Base-by-base conservation (phyloP, 2,797 vertebrate species). In the Hypotaenidia okinawae region DNA sequence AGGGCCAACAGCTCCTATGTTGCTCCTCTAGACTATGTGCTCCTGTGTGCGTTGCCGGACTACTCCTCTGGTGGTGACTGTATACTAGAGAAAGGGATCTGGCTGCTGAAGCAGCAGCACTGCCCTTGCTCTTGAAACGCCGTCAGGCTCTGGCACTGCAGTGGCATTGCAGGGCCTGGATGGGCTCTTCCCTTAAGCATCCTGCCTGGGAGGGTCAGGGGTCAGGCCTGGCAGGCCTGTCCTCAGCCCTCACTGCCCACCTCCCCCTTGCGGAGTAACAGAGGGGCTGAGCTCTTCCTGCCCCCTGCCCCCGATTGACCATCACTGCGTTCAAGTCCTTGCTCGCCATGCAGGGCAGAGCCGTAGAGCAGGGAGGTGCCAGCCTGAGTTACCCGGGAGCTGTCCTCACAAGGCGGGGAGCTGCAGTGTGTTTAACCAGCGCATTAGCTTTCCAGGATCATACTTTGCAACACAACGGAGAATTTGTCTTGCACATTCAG, bases 381-480 rank as follows among this genome's bases (percentile, higher is more conserved):
- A 95, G 28, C 2, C 0, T 75, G 27, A 12, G 94, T 89, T 94
- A 47, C 58, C 93, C 89, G 84, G 64, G 82, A 91, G 69, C 90
- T 93, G 93, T 89, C 79, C 41, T 51, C 58, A n/a, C 47, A 49
- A 74, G 80, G 74, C 97, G 87, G 83, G 52, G 9, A 93, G 91
- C 81, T 6, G 37, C 74, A 61, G 90, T 93, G 72, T 80, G 61
- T 87, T 95, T 94, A 96, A 96, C 68, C 82, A 89, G 32, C 2
- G 1, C 92, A 86, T 91, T 94, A 95, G 66, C 94, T 90, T 96
- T 92, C 86, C 75, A 89, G 95, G 94, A 96, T 96, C 84, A 94
- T 62, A 75, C 81, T 97, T 96, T 63, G 83, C 93, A 95, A 84
- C 82, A 93, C 96, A 95, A 81, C 27, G 1, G 95, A 97, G 95